Percentiles rank a stretch among this genome's conserved stretches.
Conservation (phyloP, 2,113 vertebrate species). For the Ceratotherium simum region DNA sequence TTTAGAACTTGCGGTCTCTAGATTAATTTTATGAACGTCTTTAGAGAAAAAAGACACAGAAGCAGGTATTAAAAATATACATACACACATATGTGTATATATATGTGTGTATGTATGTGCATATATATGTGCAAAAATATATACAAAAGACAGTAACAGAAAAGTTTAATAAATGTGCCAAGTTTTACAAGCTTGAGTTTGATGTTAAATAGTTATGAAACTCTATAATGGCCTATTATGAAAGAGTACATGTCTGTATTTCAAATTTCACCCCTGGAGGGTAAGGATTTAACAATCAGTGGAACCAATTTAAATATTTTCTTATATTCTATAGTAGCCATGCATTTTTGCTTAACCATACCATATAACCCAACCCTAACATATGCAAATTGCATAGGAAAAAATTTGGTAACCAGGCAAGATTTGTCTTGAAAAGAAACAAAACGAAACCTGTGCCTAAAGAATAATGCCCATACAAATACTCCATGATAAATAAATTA, state of each 20-base stretch:
- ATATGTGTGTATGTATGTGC: too few species aligned
- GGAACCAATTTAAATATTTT: constrained; percentile 8
- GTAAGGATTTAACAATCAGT: constrained; percentile 31
- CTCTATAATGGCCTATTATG: constrained; percentile 1
- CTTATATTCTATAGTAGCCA: background rate
- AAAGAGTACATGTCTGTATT: background rate
- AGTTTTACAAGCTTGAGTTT: constrained; percentile 43
- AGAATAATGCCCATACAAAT: background rate
- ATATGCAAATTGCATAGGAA: background rate
- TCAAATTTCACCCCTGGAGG: constrained; percentile 24
- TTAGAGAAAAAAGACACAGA: constrained; percentile 50
- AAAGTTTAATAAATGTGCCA: background rate
- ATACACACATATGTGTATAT: background rate
- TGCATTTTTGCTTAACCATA: constrained; percentile 38
- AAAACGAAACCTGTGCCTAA: background rate
- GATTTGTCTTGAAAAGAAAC: background rate
- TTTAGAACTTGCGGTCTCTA: constrained; percentile 26
- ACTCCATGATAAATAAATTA: background rate
- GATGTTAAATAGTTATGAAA: constrained; percentile 16
- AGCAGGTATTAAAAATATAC: background rate
- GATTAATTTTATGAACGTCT: constrained; percentile 21
- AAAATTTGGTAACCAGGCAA: background rate
- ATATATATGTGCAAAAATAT: background rate
- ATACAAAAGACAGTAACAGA: background rate
- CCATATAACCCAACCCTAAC: background rate